These are phyloP conservation scores for Pelobates fuscus DNA, from an alignment of 2,113 vertebrate species.

Conservation along the genomic window DNA sequence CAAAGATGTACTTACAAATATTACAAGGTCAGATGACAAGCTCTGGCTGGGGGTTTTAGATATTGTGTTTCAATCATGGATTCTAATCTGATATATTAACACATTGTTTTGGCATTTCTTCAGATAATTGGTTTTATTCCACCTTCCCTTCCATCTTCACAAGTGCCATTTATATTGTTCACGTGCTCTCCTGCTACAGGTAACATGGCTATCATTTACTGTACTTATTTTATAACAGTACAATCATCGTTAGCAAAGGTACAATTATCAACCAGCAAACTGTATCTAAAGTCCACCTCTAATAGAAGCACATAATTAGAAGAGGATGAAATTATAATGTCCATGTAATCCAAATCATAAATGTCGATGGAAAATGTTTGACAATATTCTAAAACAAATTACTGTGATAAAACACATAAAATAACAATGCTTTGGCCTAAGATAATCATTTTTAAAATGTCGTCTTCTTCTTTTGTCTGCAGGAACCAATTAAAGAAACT, in stretches of 20 bases:
- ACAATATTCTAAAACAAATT: too few species aligned
- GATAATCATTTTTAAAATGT: not conserved
- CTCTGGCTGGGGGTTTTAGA: not conserved
- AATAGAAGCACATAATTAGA: too few species aligned
- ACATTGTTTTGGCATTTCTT: not conserved
- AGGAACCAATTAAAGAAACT: conserved; percentile 39
- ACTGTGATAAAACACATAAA: too few species aligned
- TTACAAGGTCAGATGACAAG: conserved; percentile 19
- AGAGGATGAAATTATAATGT: too few species aligned
- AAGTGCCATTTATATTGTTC: conserved; percentile 34
- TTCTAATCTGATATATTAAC: not conserved
- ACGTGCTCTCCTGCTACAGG: conserved; percentile 40
- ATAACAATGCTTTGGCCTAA: too few species aligned
- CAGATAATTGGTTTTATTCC: conserved; percentile 39
- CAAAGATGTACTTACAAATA: not conserved
- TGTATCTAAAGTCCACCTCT: too few species aligned
- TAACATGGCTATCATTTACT: not conserved
- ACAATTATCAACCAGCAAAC: too few species aligned
- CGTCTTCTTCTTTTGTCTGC: not conserved
- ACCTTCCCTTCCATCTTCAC: conserved; percentile 34
- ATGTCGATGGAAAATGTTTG: too few species aligned
- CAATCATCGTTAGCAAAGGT: too few species aligned
- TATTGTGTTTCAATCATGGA: not conserved
- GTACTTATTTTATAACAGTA: too few species aligned
- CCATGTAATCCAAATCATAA: too few species aligned